Evolutionary conservation across 2,888 invertebrate genomes (phyloP), one percentile per base, ranked within the genome.

Genomic region (Lissonota sp.): DNA sequence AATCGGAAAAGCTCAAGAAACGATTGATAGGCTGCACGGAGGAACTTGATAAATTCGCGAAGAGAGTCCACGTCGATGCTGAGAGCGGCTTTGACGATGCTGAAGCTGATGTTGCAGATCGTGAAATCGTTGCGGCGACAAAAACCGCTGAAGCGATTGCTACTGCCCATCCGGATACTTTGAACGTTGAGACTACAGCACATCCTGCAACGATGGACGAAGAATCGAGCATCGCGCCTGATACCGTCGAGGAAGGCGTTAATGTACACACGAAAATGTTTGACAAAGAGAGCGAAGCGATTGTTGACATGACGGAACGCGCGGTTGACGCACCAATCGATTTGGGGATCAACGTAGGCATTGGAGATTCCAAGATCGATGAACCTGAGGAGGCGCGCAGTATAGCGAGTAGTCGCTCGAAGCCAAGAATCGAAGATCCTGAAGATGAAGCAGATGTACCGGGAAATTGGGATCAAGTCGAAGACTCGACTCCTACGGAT

Each of bases 1-100:
- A 94, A 85, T 92, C 94, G 40, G 94, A 94, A 91, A 95, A 94
- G 85, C 92, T 95, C 87, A 95, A 94, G 90, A 93, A 93, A 87
- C 94, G 94, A 92, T 92, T 95, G 84, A 79, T 72, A 5, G 55
- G 46, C 0, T 90, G 88, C 57, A 82, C 76, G 2, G 92, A 93
- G 85, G 93, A 94, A 77, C 90, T 95, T 84, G 93, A 93, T n/a
- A 93, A 93, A 83, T 94, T 93, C 87, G 93, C 94, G 85, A 93
- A 93, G 84, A 93, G 93, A 77, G 94, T 93, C 80, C 94, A 94
- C 74, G 94, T 74, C 5, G 87, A 88, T n/a, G 83, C 83, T n/a
- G 66, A 69, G 10, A 79, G 81, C 0, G 89, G 89, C 6, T 70
- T 81, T 0, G 85, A 87, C 4, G 84, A 86, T 5, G 87, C 83